These are phyloP conservation scores for Cantharis nigra DNA, from an alignment of 2,888 invertebrate genomes.

Conservation along the genomic window DNA sequence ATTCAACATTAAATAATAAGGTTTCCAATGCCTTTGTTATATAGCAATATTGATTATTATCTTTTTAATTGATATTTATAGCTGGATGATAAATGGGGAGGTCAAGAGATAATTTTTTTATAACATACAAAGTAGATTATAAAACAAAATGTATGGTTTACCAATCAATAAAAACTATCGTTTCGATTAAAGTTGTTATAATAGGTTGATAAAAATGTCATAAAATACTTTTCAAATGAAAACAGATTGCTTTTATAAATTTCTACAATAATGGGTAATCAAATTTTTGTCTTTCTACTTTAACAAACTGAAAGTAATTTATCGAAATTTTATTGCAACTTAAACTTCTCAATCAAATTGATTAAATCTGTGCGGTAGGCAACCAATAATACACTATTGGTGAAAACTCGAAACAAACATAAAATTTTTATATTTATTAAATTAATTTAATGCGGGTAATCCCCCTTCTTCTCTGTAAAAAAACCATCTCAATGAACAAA, in stretches of 20 bases:
- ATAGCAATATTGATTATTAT: neutral
- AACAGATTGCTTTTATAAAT: neutral
- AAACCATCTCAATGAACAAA: no score
- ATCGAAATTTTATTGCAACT: no score
- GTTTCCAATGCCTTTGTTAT: neutral
- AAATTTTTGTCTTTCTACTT: neutral
- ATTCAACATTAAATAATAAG: conserved; percentile 1
- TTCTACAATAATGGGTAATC: neutral
- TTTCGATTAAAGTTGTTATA: neutral
- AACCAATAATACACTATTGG: neutral
- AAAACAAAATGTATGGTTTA: neutral
- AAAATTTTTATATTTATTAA: no score
- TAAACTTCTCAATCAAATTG: no score
- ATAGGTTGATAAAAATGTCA: neutral
- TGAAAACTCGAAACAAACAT: no score
- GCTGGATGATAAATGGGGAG: neutral
- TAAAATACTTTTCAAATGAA: neutral
- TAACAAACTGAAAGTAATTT: no score
- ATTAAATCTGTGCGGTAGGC: neutral
- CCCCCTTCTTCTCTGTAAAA: no score
- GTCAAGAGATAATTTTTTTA: neutral
- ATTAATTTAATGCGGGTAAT: no score
- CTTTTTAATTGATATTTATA: neutral
- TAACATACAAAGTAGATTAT: neutral
- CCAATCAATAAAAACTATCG: neutral